These are phyloP conservation scores for Fregata magnificens DNA, from an alignment of 2,113 vertebrate genomes.

Conservation along the genomic window DNA sequence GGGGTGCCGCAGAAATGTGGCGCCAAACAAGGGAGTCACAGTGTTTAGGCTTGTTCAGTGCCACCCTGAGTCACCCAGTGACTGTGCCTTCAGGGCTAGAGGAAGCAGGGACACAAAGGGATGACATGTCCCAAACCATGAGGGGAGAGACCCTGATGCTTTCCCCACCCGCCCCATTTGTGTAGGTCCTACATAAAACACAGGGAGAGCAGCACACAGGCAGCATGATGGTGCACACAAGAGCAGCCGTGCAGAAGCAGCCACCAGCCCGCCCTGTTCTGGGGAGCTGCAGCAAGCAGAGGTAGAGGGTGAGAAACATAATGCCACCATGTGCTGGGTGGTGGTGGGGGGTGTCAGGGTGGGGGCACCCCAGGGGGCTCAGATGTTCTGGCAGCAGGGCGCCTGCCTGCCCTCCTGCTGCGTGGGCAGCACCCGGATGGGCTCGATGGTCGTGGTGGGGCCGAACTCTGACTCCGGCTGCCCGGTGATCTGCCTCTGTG, in stretches of 20 bases:
- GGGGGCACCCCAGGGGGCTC: background rate
- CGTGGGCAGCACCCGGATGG: conserved; percentile 87
- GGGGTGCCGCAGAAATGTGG: background rate
- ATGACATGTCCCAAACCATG: too few relatives aligned
- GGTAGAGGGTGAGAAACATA: background rate
- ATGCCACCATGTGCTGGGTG: background rate
- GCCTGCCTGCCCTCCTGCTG: conserved; percentile 76
- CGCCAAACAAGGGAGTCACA: background rate
- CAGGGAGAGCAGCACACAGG: fast-evolving
- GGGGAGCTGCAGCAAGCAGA: fast-evolving
- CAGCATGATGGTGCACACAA: fast-evolving
- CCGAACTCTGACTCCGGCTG: conserved; percentile 77
- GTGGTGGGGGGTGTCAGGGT: background rate
- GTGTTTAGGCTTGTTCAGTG: fast-evolving
- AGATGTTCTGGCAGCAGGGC: conserved; percentile 88
- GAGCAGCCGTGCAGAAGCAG: background rate
- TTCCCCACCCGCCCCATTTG: fast-evolving
- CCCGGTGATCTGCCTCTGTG: conserved; percentile 84
- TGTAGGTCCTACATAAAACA: background rate
- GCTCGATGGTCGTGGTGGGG: conserved; percentile 81
- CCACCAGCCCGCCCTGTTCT: background rate
- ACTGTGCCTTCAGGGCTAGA: background rate
- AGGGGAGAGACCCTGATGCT: background rate
- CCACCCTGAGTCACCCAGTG: background rate
- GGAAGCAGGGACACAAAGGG: background rate